Percentiles rank a stretch among this genome's conserved stretches.
Conservation (phyloP, 2,888 invertebrate species). For the Hipparchia semele region DNA sequence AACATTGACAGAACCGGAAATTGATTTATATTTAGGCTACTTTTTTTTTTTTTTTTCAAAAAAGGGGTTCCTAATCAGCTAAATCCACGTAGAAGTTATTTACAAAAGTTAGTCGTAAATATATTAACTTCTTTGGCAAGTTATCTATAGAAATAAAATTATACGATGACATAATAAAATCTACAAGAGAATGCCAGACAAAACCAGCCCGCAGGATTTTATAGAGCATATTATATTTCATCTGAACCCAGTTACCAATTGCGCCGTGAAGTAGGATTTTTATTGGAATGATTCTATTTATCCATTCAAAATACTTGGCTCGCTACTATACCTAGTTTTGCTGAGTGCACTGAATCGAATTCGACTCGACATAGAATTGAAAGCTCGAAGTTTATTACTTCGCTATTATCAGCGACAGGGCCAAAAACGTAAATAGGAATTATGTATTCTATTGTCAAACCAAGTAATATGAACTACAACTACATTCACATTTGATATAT, state of each 20-base stretch:
- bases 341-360: slow-evolving; percentile 64
- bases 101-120: too few species aligned
- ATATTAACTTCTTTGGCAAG: background rate
- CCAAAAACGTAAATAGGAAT: slow-evolving; percentile 22
- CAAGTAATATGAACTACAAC: too few species aligned
- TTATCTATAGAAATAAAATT: background rate
- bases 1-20: too few species aligned
- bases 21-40: too few species aligned
- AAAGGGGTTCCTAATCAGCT: too few species aligned
- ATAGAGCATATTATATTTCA: slow-evolving; percentile 21
- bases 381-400: slow-evolving; percentile 66
- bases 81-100: too few species aligned
- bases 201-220: background rate
- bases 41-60: too few species aligned
- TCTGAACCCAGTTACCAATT: slow-evolving; percentile 24
- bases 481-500: too few species aligned
- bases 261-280: slow-evolving; percentile 23
- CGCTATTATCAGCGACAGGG: slow-evolving; percentile 47
- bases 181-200: background rate
- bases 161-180: slow-evolving; percentile 12
- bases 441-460: slow-evolving; percentile 18
- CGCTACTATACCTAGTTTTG: slow-evolving; percentile 44
- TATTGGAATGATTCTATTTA: slow-evolving; percentile 62
- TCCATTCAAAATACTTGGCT: slow-evolving; percentile 48
- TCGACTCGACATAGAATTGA: slow-evolving; percentile 57